Evolutionary conservation across 2,113 vertebrate genomes (phyloP).

Genomic region (Vulpes vulpes): DNA sequence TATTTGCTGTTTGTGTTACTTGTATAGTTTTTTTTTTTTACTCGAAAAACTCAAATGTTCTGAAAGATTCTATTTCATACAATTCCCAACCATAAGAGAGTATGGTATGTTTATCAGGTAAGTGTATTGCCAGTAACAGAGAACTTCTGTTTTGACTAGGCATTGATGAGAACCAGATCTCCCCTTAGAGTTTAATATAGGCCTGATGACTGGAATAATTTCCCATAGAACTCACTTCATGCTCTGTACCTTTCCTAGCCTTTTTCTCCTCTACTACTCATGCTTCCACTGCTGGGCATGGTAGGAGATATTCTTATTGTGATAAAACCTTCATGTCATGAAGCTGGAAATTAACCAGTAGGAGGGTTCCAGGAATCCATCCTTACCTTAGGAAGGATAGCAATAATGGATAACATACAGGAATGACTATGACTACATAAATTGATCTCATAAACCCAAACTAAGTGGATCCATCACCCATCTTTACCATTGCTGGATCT

Average conservation of each 20-base stretch:
- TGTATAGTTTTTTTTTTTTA: background rate
- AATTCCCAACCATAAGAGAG: background rate
- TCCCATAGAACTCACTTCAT: background rate
- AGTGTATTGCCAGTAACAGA: background rate
- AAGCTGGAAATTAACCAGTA: background rate
- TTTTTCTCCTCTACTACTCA: background rate
- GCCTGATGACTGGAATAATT: slow-evolving; percentile 11
- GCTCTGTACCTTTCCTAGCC: background rate
- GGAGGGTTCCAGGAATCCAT: background rate
- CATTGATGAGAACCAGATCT: slow-evolving; percentile 35
- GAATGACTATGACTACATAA: background rate
- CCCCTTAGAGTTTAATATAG: slow-evolving; percentile 4
- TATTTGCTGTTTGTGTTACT: background rate
- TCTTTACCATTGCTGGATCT: background rate
- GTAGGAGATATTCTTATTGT: background rate
- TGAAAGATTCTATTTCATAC: slow-evolving; percentile 37
- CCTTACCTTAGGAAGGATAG: background rate
- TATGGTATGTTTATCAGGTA: background rate
- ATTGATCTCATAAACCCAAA: background rate
- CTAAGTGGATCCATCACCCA: background rate
- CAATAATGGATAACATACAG: background rate
- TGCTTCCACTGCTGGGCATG: background rate
- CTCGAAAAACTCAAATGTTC: background rate
- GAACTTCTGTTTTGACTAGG: background rate
- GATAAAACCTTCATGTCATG: background rate